Base-by-base conservation (phyloP, 2,113 vertebrate species). In the Gobio gobio region DNA sequence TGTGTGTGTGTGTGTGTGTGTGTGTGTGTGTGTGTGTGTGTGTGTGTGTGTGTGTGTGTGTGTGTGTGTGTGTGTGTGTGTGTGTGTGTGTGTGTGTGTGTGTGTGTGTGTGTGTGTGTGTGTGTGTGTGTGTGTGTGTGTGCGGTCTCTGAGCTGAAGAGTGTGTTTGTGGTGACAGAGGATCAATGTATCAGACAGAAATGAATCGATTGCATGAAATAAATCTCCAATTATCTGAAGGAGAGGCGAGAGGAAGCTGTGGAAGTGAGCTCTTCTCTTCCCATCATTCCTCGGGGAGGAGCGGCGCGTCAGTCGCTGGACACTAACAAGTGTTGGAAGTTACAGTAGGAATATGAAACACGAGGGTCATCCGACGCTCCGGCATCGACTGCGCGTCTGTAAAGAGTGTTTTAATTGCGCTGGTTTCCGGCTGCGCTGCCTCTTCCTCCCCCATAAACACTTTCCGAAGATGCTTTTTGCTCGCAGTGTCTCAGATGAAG, bases 191-290 rank as follows among this genome's bases (percentile, higher is more conserved):
- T 87, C 90, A 88, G 91, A 90, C 87, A 89, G 91, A 94, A 93
- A 94, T 92, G 84, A 94, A 95, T 95, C 93, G 94, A 95, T 95
- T 94, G 93, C 93, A 89, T 90, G 92, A 91, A 93, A 94, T 95
- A 94, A 95, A 94, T 94, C 91, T 94, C 93, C 93, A 95, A 94
- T 95, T 94, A 95, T 92, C 94, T 89, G 91, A 92, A 91, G 82
- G 88, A 94, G 89, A 91, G 88, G 87, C 76, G 75, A 47, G 89
- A 81, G 29, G 36, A 40, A 5, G 36, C 36, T 40, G 36, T 40
- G 36, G 40, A 87, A 58, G 88, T 14, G 49, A 51, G 49, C 14
- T 3, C 47, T 49, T 14, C 3, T 49, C 47, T 88, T 89, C 89
- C 86, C 92, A 91, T 93, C 90, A 84, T 83, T 93, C 92, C 92